Evolutionary conservation across 2,797 vertebrate species (phyloP).

Genomic region (Alauda arvensis): DNA sequence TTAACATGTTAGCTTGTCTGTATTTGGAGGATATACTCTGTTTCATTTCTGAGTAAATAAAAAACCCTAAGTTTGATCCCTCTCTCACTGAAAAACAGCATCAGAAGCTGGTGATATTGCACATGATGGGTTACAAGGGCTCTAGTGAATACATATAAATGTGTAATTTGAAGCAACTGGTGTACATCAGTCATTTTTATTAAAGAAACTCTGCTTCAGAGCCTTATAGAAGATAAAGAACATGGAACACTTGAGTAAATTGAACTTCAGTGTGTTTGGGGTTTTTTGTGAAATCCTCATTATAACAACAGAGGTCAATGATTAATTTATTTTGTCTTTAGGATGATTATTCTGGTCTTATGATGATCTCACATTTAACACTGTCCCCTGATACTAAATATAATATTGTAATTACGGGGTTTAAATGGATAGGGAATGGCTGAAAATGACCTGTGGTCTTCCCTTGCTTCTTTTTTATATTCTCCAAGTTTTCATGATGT

Average conservation of each 20-base stretch:
- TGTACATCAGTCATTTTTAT: conserved; percentile 45
- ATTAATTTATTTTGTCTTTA: conserved; percentile 42
- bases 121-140: neutral
- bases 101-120: conserved; percentile 1
- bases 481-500: conserved; percentile 21
- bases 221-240: conserved; percentile 14
- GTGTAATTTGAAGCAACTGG: conserved; percentile 28
- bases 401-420: conserved; percentile 1
- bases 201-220: conserved; percentile 27
- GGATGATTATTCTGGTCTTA: conserved; percentile 9
- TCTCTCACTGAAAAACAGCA: neutral
- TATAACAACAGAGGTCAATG: neutral
- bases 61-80: neutral
- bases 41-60: neutral
- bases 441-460: conserved; percentile 38
- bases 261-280: neutral
- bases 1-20: neutral
- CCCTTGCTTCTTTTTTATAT: conserved; percentile 31
- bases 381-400: neutral
- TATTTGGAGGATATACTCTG: neutral
- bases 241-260: conserved; percentile 39
- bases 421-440: conserved; percentile 13
- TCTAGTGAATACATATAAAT: conserved; percentile 7
- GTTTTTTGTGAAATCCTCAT: neutral
- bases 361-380: neutral